Evolutionary conservation across 2,888 invertebrate genomes (phyloP).

Genomic region (Andricus quercusramuli): DNA sequence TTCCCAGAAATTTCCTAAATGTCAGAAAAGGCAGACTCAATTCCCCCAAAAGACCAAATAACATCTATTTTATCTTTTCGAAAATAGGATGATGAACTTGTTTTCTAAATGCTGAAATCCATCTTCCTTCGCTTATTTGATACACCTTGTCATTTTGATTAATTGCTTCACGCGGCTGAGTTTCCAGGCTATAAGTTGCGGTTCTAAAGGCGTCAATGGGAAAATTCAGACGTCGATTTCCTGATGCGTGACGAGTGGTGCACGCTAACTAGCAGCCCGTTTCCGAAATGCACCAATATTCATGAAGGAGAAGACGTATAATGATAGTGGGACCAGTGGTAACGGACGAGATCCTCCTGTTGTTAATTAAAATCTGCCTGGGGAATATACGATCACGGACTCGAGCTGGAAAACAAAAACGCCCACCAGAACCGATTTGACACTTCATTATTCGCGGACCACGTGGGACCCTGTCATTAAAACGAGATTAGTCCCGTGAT

Average conservation of each 20-base stretch:
- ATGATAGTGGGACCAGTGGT: constrained; percentile 67
- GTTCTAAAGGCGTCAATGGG: constrained; percentile 35
- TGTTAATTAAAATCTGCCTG: constrained; percentile 76
- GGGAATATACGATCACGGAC: constrained; percentile 61
- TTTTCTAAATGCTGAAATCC: constrained; percentile 7
- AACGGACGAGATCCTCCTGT: constrained; percentile 67
- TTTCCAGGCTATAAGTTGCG: neutral
- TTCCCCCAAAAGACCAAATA: neutral
- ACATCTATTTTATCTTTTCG: neutral
- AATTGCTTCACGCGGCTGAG: constrained; percentile 6
- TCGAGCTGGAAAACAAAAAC: constrained; percentile 63
- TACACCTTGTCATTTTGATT: constrained; percentile 18
- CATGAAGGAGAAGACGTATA: constrained; percentile 57
- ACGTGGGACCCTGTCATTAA: constrained; percentile 76
- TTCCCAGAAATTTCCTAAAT: neutral
- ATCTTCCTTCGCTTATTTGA: neutral
- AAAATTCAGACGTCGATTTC: constrained; percentile 35
- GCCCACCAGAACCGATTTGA: constrained; percentile 76
- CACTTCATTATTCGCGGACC: constrained; percentile 77
- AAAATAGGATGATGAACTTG: neutral
- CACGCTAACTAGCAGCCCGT: constrained; percentile 48
- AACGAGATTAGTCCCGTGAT: constrained; percentile 76
- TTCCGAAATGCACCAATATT: constrained; percentile 49
- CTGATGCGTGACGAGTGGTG: constrained; percentile 39
- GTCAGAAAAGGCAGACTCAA: neutral